Evolutionary conservation across 2,113 vertebrate genomes (phyloP).

Genomic region (Ginglymostoma cirratum): DNA sequence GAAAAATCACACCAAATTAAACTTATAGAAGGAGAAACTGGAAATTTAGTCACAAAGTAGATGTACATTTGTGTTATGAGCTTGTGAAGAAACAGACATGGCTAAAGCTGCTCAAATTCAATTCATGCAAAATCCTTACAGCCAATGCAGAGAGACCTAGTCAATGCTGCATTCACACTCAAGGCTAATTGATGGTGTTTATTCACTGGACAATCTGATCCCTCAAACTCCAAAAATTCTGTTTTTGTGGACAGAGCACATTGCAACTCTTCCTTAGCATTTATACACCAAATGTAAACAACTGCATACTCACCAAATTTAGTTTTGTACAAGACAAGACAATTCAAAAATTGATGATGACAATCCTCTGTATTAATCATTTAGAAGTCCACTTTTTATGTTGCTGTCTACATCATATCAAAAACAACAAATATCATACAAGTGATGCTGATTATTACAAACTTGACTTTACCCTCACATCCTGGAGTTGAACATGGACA

Average conservation of each 20-base stretch:
- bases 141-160: neutral
- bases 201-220: neutral
- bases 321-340: neutral
- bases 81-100: neutral
- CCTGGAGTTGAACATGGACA: conserved; percentile 84
- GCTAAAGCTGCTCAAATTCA: neutral
- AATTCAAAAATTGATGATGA: neutral
- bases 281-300: neutral
- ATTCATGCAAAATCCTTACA: neutral
- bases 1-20: neutral
- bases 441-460: neutral
- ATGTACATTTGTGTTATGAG: neutral
- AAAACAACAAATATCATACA: neutral
- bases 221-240: neutral
- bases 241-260: neutral
- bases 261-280: neutral
- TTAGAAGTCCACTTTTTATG: neutral
- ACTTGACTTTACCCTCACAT: conserved; percentile 70
- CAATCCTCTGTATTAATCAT: neutral
- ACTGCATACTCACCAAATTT: neutral
- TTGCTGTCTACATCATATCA: neutral
- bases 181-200: neutral
- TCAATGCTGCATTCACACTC: neutral
- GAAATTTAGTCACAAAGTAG: neutral
- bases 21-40: neutral